Percentiles rank a stretch among this genome's conserved stretches.
phyloP scores from a whole-genome alignment of 1,140 invertebrate species.

The Tetraneura akinire region DNA sequence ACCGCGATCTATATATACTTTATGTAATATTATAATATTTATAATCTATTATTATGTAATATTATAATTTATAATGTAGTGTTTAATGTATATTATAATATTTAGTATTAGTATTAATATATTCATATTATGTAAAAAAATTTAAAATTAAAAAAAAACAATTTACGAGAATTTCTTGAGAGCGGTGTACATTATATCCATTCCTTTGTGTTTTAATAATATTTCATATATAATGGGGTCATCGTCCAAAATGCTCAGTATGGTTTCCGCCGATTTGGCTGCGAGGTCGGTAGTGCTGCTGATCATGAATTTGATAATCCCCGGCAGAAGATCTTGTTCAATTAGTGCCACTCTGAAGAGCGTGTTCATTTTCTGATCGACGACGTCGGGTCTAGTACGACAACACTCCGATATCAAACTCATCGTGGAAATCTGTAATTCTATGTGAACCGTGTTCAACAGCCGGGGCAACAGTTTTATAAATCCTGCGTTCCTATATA shows the following conservation, averaged over 20 bases:
- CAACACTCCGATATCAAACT: constrained; percentile 14
- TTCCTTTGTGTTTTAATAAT: constrained; percentile 25
- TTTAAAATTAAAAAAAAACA: background rate
- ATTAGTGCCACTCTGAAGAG: background rate
- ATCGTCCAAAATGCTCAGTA: background rate
- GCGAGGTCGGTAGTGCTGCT: background rate
- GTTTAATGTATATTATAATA: background rate
- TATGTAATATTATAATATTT: background rate
- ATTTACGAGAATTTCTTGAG: constrained; percentile 20
- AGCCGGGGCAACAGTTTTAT: background rate
- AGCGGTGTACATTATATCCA: background rate
- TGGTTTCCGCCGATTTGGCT: background rate
- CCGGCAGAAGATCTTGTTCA: background rate
- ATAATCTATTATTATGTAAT: background rate
- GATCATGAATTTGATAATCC: background rate
- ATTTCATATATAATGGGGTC: background rate
- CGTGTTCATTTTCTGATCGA: background rate
- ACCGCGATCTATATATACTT: background rate
- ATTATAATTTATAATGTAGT: background rate
- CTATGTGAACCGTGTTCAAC: background rate
- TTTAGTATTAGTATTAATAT: background rate
- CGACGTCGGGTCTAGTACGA: background rate
- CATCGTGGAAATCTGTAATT: constrained; percentile 22
- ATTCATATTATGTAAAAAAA: background rate
- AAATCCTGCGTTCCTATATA: background rate